Evolutionary conservation across 1,140 invertebrate species (phyloP).

Genomic region (Sinella curviseta): DNA sequence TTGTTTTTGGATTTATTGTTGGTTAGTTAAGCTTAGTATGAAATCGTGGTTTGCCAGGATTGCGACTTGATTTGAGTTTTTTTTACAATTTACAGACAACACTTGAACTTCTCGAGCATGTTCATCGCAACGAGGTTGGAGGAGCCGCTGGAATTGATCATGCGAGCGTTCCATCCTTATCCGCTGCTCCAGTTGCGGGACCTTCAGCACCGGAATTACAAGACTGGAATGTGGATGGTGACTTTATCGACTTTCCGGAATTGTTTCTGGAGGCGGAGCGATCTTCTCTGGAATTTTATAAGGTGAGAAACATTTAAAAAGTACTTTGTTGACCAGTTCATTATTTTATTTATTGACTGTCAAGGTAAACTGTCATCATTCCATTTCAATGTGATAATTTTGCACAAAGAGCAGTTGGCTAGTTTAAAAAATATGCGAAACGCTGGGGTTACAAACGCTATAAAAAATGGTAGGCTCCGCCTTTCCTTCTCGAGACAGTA

Average conservation of each 20-base stretch:
- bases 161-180: not conserved
- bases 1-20: too few relatives aligned
- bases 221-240: not conserved
- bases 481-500: too few relatives aligned
- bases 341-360: too few relatives aligned
- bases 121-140: not conserved
- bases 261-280: constrained; percentile 12
- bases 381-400: too few relatives aligned
- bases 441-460: too few relatives aligned
- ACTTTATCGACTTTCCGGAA: not conserved
- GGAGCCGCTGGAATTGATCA: not conserved
- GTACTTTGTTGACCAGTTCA: too few relatives aligned
- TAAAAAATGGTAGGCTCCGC: not conserved
- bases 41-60: too few relatives aligned
- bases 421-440: not conserved
- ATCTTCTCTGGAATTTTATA: constrained; percentile 1
- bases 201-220: not conserved
- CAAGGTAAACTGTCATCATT: too few relatives aligned
- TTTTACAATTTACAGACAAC: not conserved
- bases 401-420: not conserved
- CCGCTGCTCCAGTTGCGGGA: too few relatives aligned
- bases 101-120: not conserved
- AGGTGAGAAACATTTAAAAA: not conserved
- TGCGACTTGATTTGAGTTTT: not conserved
- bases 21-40: too few relatives aligned